Evolutionary conservation across 2,797 vertebrate species (phyloP).

Genomic region (Tinamus major): DNA sequence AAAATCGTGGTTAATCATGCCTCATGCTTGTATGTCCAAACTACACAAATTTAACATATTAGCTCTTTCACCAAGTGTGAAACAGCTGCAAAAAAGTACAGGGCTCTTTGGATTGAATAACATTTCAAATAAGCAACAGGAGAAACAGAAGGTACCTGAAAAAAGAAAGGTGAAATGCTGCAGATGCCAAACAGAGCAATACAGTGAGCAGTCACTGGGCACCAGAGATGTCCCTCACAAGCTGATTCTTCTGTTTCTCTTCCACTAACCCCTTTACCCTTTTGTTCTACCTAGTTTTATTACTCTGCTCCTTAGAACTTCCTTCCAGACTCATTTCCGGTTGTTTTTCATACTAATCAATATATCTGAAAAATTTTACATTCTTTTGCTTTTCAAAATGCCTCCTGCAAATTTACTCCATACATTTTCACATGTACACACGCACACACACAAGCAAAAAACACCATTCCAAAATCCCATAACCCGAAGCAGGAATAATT

Average conservation of each 20-base stretch:
- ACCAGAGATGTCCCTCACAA: not conserved
- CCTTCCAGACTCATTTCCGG: not conserved
- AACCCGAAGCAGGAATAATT: constrained; percentile 1
- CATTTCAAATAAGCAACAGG: not conserved
- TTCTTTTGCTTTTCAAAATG: not conserved
- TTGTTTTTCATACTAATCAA: not conserved
- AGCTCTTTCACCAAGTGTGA: not conserved
- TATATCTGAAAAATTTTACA: not conserved
- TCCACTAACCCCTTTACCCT: not conserved
- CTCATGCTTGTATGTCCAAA: not conserved
- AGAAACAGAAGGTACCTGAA: not conserved
- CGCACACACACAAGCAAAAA: no score
- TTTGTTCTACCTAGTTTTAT: not conserved
- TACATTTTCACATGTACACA: not conserved
- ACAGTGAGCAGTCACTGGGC: not conserved
- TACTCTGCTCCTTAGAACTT: not conserved
- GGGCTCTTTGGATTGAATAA: not conserved
- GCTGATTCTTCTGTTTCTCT: not conserved
- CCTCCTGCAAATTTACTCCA: not conserved
- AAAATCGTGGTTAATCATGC: not conserved
- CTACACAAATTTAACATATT: not conserved
- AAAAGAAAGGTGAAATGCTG: not conserved
- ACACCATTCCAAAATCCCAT: not conserved
- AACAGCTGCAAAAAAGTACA: not conserved
- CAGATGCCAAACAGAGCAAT: not conserved